A percentile compares a stretch with the other conserved stretches of the same genome.
These are phyloP conservation scores for Eupelmus urozonus DNA, from an alignment of 2,888 invertebrate species.

Conservation along the genomic window DNA sequence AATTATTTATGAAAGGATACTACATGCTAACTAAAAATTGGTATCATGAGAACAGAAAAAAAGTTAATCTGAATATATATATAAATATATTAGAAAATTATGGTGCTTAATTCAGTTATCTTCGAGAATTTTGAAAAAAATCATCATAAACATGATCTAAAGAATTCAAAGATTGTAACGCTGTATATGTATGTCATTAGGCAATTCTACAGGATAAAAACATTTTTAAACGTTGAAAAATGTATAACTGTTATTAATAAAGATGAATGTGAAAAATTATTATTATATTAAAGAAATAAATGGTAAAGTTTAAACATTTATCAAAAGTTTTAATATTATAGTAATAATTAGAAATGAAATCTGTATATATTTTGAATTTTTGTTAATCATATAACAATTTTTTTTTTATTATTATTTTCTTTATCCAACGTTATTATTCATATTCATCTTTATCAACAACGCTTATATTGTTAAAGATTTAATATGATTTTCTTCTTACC, in stretches of 20 bases:
- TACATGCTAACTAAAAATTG: conserved; percentile 11
- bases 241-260: conserved; percentile 47
- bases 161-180: conserved; percentile 32
- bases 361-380: conserved; percentile 8
- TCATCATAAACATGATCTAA: conserved; percentile 26
- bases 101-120: conserved; percentile 24
- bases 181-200: conserved; percentile 41
- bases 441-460: conserved; percentile 35
- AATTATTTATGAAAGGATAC: conserved; percentile 19
- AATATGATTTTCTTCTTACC: not conserved
- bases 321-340: not conserved
- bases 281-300: not conserved
- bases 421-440: no score
- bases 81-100: conserved; percentile 8
- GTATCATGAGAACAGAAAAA: no score
- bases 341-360: conserved; percentile 4
- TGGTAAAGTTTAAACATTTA: not conserved
- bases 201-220: conserved; percentile 16
- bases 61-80: conserved; percentile 12
- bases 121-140: conserved; percentile 8
- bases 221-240: conserved; percentile 39
- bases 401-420: conserved; percentile 1
- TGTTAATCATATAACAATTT: not conserved
- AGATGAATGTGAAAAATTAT: conserved; percentile 42
- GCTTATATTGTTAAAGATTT: not conserved